Base-by-base conservation (phyloP, 2,888 invertebrate species). In the Biston betularia region DNA sequence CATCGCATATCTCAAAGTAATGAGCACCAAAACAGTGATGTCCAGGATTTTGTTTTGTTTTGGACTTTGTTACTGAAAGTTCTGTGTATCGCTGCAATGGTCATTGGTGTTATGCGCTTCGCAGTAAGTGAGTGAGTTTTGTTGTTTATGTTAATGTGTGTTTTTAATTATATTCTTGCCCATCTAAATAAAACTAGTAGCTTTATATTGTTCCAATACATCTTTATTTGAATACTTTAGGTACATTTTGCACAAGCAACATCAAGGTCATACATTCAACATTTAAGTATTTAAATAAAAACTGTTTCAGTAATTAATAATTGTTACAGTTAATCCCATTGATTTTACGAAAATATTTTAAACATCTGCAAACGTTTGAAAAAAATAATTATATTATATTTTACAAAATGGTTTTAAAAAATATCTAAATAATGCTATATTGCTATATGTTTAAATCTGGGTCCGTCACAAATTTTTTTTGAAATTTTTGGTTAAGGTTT, bases 221-320 rank as follows among this genome's bases (percentile, higher is more conserved):
- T 65, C 70, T 76, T 78, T 66, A 74, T 77, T 76, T 65, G 74
- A 76, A 74, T 72, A 56, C 45, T 67, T 57, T 67, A 65, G 14
- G 42, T 70, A 69, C 59, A 64, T 58, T 80, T 69, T 75, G 72
- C 81, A 81, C 80, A 88, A 87, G 87, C 88, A 85, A 88, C 85
- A 86, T 80, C 81, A 79, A 88, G 79, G 77, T 80, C 74, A 48
- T 58, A 62, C 56, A 24, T 54, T 49, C 49, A 56, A 63, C 68
- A 60, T 63, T 63, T 33, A 60, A 44, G 45, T 46, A 24, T 24
- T 24, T 24, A 56, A 60, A 63, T 34, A 38, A 61, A 64, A 63
- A 24, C n/a, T 42, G 38, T 33, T n/a, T 54, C 11, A 24, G 34
- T 12, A 12, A 12, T 35, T 34, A n/a, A 38, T 15, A 54, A 44